phyloP scores from a whole-genome alignment of 2,888 invertebrate genomes.

The Dermolepida albohirtum region DNA sequence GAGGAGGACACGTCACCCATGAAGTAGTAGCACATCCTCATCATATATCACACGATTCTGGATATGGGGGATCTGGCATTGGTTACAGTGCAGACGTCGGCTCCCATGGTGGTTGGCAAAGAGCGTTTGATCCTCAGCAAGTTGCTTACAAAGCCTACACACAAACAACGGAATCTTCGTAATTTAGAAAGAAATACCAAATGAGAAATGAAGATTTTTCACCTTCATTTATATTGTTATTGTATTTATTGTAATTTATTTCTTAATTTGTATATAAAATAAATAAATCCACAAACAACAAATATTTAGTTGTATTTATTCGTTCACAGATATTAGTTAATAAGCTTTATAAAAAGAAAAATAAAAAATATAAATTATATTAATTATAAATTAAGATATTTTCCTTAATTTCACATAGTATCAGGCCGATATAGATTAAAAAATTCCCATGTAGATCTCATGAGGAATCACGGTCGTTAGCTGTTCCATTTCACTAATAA shows the following conservation, averaged over 20 bases:
- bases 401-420: too few relatives aligned
- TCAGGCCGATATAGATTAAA: too few relatives aligned
- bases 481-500: slow-evolving; percentile 9
- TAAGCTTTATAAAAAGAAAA: too few relatives aligned
- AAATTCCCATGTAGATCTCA: too few relatives aligned
- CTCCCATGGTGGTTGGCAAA: slow-evolving; percentile 66
- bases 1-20: slow-evolving; percentile 73
- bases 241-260: slow-evolving; percentile 43
- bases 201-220: slow-evolving; percentile 22
- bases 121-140: slow-evolving; percentile 67
- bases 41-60: slow-evolving; percentile 70
- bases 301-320: too few relatives aligned
- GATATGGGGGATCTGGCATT: slow-evolving; percentile 60
- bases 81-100: slow-evolving; percentile 57
- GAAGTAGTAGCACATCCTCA: slow-evolving; percentile 77
- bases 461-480: background rate
- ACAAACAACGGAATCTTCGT: slow-evolving; percentile 45
- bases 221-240: slow-evolving; percentile 28
- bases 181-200: slow-evolving; percentile 14
- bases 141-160: slow-evolving; percentile 68
- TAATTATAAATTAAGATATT: too few relatives aligned
- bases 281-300: slow-evolving; percentile 8
- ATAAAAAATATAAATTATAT: too few relatives aligned
- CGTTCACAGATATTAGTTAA: too few relatives aligned
- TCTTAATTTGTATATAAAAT: slow-evolving; percentile 23